Evolutionary conservation across 2,888 invertebrate species (phyloP).

Genomic region (Patella pellucida): DNA sequence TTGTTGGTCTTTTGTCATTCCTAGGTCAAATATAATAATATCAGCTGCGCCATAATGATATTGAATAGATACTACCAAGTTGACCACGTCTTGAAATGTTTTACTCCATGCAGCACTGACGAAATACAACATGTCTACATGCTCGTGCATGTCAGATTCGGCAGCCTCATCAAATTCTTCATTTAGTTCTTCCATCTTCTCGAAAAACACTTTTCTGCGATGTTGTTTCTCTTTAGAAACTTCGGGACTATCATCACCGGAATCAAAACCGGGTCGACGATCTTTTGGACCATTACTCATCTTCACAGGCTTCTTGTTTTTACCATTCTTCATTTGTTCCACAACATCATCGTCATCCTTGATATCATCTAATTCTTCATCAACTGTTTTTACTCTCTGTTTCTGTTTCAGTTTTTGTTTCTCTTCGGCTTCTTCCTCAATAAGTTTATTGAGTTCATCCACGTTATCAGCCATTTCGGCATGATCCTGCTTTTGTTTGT

Average conservation of each 20-base stretch:
- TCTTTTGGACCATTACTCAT: constrained; percentile 7
- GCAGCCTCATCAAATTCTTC: constrained; percentile 20
- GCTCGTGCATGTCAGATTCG: constrained; percentile 31
- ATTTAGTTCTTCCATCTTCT: constrained; percentile 19
- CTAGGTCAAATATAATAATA: constrained; percentile 37
- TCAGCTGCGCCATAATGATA: constrained; percentile 30
- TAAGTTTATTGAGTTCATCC: not conserved
- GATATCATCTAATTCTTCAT: constrained; percentile 15
- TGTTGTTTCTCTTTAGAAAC: constrained; percentile 30
- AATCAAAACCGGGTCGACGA: constrained; percentile 6
- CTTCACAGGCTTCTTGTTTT: not conserved
- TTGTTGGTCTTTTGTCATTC: constrained; percentile 26
- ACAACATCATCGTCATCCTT: constrained; percentile 9
- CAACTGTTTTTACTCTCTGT: constrained; percentile 1
- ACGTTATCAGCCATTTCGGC: not conserved
- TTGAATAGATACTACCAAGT: constrained; percentile 40
- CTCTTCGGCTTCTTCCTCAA: not conserved
- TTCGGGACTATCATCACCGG: constrained; percentile 26
- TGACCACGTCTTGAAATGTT: constrained; percentile 28
- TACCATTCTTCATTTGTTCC: not conserved
- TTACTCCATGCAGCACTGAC: constrained; percentile 35
- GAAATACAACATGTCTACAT: constrained; percentile 36
- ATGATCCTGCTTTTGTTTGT: not conserved
- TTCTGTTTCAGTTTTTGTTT: constrained; percentile 11
- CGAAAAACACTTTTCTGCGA: constrained; percentile 26